Conservation (phyloP, 2,888 invertebrate species). For the Isotomurus palustris region DNA sequence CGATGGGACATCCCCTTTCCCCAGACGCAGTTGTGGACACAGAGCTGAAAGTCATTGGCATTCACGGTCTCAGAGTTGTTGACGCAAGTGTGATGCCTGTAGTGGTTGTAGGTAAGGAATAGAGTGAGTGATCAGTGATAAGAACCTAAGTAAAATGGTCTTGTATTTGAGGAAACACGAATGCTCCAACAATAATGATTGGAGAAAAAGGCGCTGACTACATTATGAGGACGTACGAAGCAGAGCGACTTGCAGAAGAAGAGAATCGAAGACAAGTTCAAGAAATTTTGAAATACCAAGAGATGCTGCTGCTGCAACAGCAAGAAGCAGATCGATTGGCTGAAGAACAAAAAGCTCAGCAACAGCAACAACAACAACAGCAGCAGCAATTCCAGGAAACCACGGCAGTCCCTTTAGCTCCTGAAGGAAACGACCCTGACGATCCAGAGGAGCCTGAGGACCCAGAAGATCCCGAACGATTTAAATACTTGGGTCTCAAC, state of each 20-base stretch:
- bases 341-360: not conserved
- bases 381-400: too few relatives aligned
- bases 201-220: conserved; percentile 28
- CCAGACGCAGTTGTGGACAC: conserved; percentile 38
- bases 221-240: conserved; percentile 30
- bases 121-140: not conserved
- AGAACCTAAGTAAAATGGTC: not conserved
- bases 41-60: conserved; percentile 30
- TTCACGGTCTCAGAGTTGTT: conserved; percentile 28
- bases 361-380: not conserved
- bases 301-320: too few relatives aligned
- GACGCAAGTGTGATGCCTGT: conserved; percentile 37
- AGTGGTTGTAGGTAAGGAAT: conserved; percentile 23
- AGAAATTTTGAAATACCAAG: too few relatives aligned
- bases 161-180: conserved; percentile 13
- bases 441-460: conserved; percentile 11
- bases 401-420: not conserved
- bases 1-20: conserved; percentile 30
- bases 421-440: not conserved
- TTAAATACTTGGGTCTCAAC: too few relatives aligned
- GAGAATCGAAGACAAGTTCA: conserved; percentile 11
- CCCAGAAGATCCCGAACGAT: conserved; percentile 5
- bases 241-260: conserved; percentile 26
- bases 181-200: conserved; percentile 18
- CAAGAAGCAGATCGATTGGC: not conserved